Evolutionary conservation across 1,140 invertebrate species (phyloP).

Genomic region (Hylaeus volcanicus): DNA sequence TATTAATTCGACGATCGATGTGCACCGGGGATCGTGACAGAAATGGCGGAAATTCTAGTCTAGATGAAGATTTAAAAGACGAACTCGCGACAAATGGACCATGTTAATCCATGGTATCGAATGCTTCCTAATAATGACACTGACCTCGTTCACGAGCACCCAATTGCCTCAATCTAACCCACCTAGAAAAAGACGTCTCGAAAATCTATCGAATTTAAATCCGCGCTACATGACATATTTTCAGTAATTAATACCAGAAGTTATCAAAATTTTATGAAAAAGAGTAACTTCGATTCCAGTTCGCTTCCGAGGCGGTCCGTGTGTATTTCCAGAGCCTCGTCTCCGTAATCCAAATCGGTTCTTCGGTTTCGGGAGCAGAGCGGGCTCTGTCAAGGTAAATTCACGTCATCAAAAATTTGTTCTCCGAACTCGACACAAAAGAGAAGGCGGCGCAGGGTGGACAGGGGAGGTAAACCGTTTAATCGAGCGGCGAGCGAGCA

Average conservation of each 20-base stretch:
- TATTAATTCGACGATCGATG: constrained; percentile 12
- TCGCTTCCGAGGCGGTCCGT: neutral
- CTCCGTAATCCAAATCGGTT: neutral
- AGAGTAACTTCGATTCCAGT: neutral
- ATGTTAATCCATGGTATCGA: no score
- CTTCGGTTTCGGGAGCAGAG: neutral
- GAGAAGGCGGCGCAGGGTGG: neutral
- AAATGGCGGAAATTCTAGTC: no score
- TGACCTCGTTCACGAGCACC: no score
- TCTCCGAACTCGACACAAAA: neutral
- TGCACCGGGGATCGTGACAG: neutral
- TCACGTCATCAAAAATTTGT: neutral
- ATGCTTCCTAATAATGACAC: no score
- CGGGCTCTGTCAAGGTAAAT: neutral
- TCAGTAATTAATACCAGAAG: no score
- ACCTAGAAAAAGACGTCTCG: no score
- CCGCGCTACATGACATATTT: no score
- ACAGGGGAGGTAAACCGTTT: neutral
- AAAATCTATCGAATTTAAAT: no score
- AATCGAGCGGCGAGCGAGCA: constrained; percentile 14
- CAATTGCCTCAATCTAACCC: no score
- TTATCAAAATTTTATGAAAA: neutral
- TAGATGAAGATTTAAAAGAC: no score
- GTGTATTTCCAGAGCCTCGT: neutral
- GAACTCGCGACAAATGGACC: no score